Evolutionary conservation across 2,797 vertebrate genomes (phyloP).

Genomic region (Pangasius krempfi): DNA sequence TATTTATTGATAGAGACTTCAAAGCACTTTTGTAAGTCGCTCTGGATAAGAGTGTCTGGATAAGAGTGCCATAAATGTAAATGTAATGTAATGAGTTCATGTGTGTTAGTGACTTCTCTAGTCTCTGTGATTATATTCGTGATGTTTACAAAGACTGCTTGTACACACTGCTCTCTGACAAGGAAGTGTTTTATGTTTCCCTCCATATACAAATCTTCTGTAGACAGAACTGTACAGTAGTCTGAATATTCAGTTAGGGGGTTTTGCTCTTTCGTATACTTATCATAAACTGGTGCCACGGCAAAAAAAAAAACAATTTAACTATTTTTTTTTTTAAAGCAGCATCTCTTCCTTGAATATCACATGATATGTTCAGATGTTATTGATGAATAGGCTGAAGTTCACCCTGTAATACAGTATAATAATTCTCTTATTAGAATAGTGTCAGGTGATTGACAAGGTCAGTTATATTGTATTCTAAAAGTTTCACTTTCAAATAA

Average conservation of each 20-base stretch:
- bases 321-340: neutral
- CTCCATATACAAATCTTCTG: conserved; percentile 26
- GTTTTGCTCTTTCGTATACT: neutral
- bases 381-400: neutral
- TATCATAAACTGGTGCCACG: neutral
- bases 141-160: conserved; percentile 9
- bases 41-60: no score
- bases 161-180: conserved; percentile 6
- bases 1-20: no score
- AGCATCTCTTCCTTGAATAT: neutral
- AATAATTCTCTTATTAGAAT: neutral
- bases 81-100: neutral
- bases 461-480: neutral
- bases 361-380: neutral
- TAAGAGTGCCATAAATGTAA: no score
- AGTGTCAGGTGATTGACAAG: neutral
- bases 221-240: neutral
- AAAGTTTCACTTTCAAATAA: neutral
- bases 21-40: no score
- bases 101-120: neutral
- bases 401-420: neutral
- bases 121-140: neutral
- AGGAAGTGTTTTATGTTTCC: conserved; percentile 37
- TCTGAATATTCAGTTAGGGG: neutral
- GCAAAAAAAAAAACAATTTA: neutral